Base-by-base conservation (phyloP, 2,888 invertebrate species). In the Pegoplata infirma region DNA sequence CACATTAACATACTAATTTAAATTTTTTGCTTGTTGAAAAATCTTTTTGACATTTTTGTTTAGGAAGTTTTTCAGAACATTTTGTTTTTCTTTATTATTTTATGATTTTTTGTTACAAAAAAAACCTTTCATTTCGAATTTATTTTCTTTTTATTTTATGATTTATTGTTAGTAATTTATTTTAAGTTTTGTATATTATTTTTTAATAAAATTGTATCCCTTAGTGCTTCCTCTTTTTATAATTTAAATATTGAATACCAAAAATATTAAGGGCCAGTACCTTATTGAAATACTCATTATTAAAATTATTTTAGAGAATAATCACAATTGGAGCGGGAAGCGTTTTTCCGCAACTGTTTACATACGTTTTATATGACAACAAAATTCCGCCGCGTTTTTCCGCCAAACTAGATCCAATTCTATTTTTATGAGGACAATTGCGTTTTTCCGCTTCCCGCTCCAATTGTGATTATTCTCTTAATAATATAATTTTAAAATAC, bases 41-140 rank as follows among this genome's bases (percentile, higher is more conserved):
- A 40, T n/a, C 32, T 56, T 12, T 12, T 58, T 72, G 40, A 36
- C 36, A 40, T n/a, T 21, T 17, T 40, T 5, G 12, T 25, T 59
- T 59, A 17, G 12, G 10, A 32, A 32, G 10, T 58, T 5, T 58
- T 58, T 58, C 8, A 61, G 28, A 7, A 47, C 53, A 51, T 49
- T 51, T 40, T 36, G 25, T 25, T 56, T 64, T 64, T 53, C n/a
- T n/a, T 40, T 25, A 28, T 25, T 51, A n/a, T 7, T 23, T 17
- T 47, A 55, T 14, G 49, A 77, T 63, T 49, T 67, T 16, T 67
- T 63, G 58, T 51, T 40, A 51, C 6, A 3, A 49, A 40, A 32
- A 73, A 69, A 74, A 51, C 75, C 68, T 71, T 78, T 69, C 74
- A 28, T 79, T 76, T 76, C 64, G 49, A 71, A 80, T 79, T 81